Evolutionary conservation across 2,888 invertebrate species (phyloP).

Genomic region (Sturmia bella): DNA sequence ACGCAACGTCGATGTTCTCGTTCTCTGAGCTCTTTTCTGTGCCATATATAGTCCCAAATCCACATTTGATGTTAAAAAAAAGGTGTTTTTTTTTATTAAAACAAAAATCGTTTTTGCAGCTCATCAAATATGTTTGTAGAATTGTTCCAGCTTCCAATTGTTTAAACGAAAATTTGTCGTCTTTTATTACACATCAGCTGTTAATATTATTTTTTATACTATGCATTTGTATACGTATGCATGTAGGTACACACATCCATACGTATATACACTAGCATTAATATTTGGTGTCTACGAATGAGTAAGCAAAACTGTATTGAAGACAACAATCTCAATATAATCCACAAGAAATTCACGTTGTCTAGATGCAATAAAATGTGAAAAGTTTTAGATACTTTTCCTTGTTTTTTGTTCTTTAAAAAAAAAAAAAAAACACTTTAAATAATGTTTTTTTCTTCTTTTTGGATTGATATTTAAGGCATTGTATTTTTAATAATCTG

Average conservation of each 20-base stretch:
- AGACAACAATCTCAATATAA: too few relatives aligned
- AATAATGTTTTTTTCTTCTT: too few relatives aligned
- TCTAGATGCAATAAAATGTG: too few relatives aligned
- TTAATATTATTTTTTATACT: not conserved
- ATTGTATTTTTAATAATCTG: too few relatives aligned
- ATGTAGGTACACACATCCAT: not conserved
- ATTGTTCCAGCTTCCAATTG: constrained; percentile 21
- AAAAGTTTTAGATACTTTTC: too few relatives aligned
- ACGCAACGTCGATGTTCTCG: constrained; percentile 73
- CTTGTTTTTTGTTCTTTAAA: too few relatives aligned
- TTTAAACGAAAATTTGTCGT: constrained; percentile 3
- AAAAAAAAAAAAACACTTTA: too few relatives aligned
- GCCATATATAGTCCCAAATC: constrained; percentile 78
- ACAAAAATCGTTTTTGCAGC: not conserved
- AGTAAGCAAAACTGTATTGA: not conserved
- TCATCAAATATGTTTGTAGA: constrained; percentile 18
- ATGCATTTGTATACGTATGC: not conserved
- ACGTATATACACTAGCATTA: not conserved
- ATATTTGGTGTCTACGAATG: not conserved
- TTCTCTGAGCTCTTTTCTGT: constrained; percentile 73
- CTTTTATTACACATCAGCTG: not conserved
- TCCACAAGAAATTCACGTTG: too few relatives aligned
- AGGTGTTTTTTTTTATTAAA: not conserved
- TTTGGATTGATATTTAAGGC: too few relatives aligned
- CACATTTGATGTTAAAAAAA: constrained; percentile 73